phyloP scores from a whole-genome alignment of 2,797 vertebrate genomes.

The Tarsius wallacei region DNA sequence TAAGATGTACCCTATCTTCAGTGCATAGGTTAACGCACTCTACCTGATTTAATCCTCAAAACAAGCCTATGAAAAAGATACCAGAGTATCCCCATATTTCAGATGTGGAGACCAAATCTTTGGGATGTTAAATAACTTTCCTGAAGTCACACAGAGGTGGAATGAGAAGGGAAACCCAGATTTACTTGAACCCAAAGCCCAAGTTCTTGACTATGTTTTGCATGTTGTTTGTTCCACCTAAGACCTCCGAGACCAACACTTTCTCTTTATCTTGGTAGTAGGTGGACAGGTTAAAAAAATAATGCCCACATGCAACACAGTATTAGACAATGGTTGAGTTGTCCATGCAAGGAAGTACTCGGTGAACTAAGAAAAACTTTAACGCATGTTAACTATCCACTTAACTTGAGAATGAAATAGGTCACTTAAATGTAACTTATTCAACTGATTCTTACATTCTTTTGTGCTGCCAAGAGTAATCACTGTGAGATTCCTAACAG shows the following conservation, averaged over 20 bases:
- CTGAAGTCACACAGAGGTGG: background rate
- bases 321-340: background rate
- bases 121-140: background rate
- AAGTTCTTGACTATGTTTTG: fast-evolving
- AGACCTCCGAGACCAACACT: background rate
- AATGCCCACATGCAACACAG: no score
- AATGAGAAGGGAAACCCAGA: background rate
- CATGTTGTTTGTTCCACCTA: fast-evolving
- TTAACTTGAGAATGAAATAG: background rate
- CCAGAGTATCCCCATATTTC: fast-evolving
- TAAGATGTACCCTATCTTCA: fast-evolving
- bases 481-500: fast-evolving
- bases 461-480: background rate
- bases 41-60: background rate
- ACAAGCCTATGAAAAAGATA: background rate
- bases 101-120: background rate
- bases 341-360: background rate
- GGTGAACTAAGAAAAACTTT: background rate
- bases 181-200: fast-evolving
- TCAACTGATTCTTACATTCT: background rate
- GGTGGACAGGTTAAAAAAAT: background rate
- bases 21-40: fast-evolving
- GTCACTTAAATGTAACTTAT: background rate
- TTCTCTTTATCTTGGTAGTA: background rate
- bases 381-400: background rate